phyloP scores from a whole-genome alignment of 2,113 vertebrate species.

The Puffinus mauretanicus region DNA sequence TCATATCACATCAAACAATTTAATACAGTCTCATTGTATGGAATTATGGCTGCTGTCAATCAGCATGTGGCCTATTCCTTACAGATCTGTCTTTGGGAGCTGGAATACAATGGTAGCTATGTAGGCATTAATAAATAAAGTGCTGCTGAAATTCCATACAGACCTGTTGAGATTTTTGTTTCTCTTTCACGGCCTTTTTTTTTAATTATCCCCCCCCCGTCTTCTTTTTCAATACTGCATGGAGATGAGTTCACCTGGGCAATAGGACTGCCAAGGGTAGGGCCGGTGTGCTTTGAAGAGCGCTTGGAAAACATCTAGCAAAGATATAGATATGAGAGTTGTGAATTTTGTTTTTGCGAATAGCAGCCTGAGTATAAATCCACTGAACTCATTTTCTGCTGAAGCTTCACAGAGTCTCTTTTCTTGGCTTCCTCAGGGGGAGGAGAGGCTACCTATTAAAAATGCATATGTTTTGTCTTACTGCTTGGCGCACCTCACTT shows the following conservation, averaged over 20 bases:
- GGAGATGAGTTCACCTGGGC: neutral
- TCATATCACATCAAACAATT: conserved; percentile 81
- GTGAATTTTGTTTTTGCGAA: neutral
- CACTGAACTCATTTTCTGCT: conserved; percentile 47
- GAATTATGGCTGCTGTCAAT: conserved; percentile 84
- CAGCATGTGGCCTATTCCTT: conserved; percentile 73
- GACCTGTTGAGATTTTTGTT: conserved; percentile 72
- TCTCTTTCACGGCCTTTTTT: conserved; percentile 53
- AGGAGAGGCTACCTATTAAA: conserved; percentile 59
- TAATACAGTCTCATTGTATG: conserved; percentile 78
- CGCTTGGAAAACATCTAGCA: neutral
- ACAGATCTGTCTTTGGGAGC: conserved; percentile 71
- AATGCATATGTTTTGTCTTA: conserved; percentile 63
- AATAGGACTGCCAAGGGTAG: neutral
- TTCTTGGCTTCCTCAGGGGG: conserved; percentile 41
- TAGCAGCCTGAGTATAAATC: neutral
- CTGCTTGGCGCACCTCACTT: conserved; percentile 27
- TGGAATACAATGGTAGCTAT: conserved; percentile 59
- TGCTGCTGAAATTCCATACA: conserved; percentile 64
- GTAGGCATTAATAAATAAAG: conserved; percentile 76
- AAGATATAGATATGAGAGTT: neutral
- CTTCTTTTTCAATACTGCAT: neutral
- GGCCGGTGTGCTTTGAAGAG: neutral
- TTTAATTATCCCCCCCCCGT: neutral
- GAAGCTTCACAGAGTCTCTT: conserved; percentile 37